Evolutionary conservation across 1,140 invertebrate genomes (phyloP).

Genomic region (Steinernema khuongi): DNA sequence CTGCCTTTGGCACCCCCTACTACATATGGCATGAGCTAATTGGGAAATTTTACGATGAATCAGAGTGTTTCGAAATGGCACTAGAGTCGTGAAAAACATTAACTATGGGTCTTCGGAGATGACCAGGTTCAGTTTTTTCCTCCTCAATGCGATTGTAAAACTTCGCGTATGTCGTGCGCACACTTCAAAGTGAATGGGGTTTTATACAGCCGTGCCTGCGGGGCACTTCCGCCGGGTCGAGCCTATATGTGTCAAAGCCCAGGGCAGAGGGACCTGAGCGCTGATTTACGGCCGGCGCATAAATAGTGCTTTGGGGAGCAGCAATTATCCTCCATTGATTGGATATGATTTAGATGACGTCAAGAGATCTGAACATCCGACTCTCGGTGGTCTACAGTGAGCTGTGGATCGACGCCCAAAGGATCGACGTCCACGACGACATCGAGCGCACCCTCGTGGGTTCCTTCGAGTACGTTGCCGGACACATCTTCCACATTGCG

Average conservation of each 20-base stretch:
- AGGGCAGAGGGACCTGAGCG: not conserved
- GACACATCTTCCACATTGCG: slow-evolving; percentile 52
- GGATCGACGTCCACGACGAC: slow-evolving; percentile 49
- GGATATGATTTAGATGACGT: slow-evolving; percentile 45
- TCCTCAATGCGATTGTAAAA: too few relatives aligned
- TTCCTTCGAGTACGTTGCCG: slow-evolving; percentile 51
- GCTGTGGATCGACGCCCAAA: slow-evolving; percentile 49
- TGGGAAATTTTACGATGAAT: not conserved
- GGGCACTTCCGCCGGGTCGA: not conserved
- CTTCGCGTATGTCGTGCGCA: too few relatives aligned
- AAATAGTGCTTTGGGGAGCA: slow-evolving; percentile 6
- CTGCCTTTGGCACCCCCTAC: not conserved
- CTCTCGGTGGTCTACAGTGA: slow-evolving; percentile 54
- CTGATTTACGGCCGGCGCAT: slow-evolving; percentile 10
- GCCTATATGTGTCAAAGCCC: slow-evolving; percentile 5
- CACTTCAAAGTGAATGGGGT: slow-evolving; percentile 2
- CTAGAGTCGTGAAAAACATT: too few relatives aligned
- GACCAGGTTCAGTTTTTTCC: too few relatives aligned
- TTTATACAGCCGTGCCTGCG: not conserved
- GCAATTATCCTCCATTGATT: not conserved
- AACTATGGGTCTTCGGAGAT: too few relatives aligned
- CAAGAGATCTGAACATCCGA: slow-evolving; percentile 51
- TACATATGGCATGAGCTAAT: not conserved
- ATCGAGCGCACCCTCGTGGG: slow-evolving; percentile 47
- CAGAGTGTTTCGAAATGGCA: not conserved